Conservation (phyloP, 2,113 vertebrate species). For the Aramus guarauna region DNA sequence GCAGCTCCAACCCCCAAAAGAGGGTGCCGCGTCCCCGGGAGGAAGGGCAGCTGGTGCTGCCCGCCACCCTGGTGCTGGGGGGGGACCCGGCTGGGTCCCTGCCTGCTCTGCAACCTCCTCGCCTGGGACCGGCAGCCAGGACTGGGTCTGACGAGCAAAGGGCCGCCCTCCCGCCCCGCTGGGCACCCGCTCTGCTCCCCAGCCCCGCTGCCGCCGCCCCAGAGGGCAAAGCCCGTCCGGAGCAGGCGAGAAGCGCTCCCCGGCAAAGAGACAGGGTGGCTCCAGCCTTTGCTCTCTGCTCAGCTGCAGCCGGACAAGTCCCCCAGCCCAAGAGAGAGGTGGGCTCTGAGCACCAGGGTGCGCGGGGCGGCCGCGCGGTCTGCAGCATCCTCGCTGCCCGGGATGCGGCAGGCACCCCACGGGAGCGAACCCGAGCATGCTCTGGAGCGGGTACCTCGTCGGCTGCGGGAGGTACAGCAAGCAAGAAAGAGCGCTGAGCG, state of each 20-base stretch:
- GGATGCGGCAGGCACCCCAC: background rate
- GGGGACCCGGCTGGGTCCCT: background rate
- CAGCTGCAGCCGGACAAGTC: background rate
- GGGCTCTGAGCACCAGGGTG: background rate
- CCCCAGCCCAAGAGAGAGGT: background rate
- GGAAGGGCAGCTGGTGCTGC: background rate
- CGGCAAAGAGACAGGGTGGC: background rate
- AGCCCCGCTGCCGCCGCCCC: background rate
- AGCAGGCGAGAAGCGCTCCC: background rate
- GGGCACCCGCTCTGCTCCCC: background rate
- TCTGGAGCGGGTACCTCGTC: constrained; percentile 75
- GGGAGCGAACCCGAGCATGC: constrained; percentile 4
- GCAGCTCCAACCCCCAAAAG: background rate
- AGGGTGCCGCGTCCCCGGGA: background rate
- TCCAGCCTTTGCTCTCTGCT: background rate
- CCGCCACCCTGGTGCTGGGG: background rate
- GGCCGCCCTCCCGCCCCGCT: background rate
- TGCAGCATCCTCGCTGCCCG: background rate
- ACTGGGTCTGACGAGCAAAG: background rate
- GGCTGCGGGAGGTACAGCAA: constrained; percentile 70
- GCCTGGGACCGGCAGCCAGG: rapidly evolving
- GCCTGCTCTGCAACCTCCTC: background rate
- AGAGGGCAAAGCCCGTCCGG: background rate
- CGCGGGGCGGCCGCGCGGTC: rapidly evolving
- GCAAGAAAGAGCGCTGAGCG: constrained; percentile 53